phyloP scores from a whole-genome alignment of 1,140 invertebrate species.

The Reticulitermes speratus region DNA sequence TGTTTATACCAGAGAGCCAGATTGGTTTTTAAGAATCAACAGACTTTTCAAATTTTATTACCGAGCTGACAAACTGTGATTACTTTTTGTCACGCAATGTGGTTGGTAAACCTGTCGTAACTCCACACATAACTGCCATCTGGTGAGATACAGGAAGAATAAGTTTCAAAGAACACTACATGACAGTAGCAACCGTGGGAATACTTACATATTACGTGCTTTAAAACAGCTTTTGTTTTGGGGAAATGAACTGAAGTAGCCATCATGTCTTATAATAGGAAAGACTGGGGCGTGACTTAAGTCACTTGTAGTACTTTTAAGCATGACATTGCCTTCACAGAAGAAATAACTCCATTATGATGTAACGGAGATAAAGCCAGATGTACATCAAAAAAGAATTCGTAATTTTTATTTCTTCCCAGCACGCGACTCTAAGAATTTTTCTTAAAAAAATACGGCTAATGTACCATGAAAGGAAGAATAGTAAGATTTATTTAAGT shows the following conservation, averaged over 20 bases:
- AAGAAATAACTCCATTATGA: not conserved
- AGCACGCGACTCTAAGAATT: not conserved
- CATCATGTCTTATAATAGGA: not conserved
- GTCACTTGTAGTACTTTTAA: not conserved
- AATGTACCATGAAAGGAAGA: too few species aligned
- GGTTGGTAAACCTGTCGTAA: not conserved
- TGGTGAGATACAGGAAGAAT: not conserved
- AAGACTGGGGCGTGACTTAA: not conserved
- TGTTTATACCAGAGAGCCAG: not conserved
- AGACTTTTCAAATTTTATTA: not conserved
- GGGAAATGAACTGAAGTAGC: not conserved
- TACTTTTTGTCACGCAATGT: not conserved
- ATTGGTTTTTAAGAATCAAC: not conserved
- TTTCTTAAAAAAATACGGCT: not conserved
- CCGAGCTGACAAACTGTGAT: not conserved
- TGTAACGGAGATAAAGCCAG: not conserved
- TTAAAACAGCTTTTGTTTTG: not conserved
- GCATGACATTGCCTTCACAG: not conserved
- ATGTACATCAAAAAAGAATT: not conserved
- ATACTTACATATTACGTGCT: not conserved
- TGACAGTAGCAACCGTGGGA: not conserved
- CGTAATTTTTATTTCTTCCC: not conserved
- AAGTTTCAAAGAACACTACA: not conserved
- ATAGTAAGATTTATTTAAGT: too few species aligned
- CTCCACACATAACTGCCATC: not conserved